Base-by-base conservation (phyloP, 2,113 vertebrate genomes). In the Poeciliopsis prolifica region DNA sequence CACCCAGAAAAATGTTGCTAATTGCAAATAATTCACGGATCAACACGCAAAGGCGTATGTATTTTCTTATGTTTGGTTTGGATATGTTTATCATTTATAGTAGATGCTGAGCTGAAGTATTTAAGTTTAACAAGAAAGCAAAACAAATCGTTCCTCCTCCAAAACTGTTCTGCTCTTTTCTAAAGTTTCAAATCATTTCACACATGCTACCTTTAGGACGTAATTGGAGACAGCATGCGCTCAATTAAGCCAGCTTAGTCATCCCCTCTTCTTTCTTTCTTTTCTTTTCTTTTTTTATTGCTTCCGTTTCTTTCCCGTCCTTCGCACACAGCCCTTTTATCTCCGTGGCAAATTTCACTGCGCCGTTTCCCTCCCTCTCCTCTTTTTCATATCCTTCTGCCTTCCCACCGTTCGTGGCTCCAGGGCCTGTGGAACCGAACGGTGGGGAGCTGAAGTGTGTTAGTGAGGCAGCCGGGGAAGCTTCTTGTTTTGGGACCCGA, bases 191-290 rank as follows among this genome's bases (percentile, higher is more conserved):
- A 75, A 40, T 72, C 78, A 75, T 85, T 86, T 89, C 76, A 88
- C 67, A 81, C 70, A 75, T 80, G 66, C 65, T 89, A 79, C 82
- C 78, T 89, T 86, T 72, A 72, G 42, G 68, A 75, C 73, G 77
- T 86, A 86, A 90, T 72, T 92, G 75, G 73, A 90, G 14, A 37
- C 85, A 80, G 68, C 68, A 77, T 70, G 75, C 74, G 83, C 76
- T 83, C 87, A 88, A 88, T 92, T 92, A 92, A 89, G 77, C 79
- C 26, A 29, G 83, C 78, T 51, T 17, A 65, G 61, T 79, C 74
- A 37, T 68, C 35, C 42, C 51, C 51, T 63, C 40, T 77, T 42
- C 40, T 63, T 19, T 69, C 72, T 79, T 72, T 10, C 9, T 74
- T 8, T 75, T 12, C 72, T 1, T 48, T 17, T 48, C 61, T 19